Evolutionary conservation across 2,113 vertebrate species (phyloP).

Genomic region (Callopanchax toddi): DNA sequence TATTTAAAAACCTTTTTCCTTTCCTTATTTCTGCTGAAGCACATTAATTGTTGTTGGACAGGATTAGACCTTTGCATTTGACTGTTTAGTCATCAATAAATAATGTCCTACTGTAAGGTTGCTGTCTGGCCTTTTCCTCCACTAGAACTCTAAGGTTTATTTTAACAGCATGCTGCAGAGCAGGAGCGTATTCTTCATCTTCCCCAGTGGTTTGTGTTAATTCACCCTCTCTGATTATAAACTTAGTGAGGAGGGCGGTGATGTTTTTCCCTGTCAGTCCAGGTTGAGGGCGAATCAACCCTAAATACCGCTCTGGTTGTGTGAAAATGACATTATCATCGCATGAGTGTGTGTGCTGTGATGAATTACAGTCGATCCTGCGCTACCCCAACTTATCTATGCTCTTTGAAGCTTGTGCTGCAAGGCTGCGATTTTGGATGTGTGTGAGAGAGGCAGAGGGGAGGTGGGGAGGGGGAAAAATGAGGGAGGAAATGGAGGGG

Average conservation of each 20-base stretch:
- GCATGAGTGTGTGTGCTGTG: conserved; percentile 54
- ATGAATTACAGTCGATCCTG: conserved; percentile 59
- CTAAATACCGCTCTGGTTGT: conserved; percentile 34
- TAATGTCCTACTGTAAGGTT: conserved; percentile 6
- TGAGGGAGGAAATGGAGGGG: background rate
- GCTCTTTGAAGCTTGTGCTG: conserved; percentile 76
- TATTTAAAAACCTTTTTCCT: background rate
- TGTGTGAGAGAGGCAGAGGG: conserved; percentile 23
- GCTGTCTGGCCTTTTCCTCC: conserved; percentile 4
- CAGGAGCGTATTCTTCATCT: no score
- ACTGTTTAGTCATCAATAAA: conserved; percentile 24
- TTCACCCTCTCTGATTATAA: background rate
- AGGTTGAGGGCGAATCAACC: conserved; percentile 35
- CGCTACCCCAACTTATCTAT: conserved; percentile 70
- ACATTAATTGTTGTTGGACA: no score
- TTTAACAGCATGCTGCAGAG: no score
- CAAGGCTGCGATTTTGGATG: conserved; percentile 60
- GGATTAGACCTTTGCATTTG: background rate
- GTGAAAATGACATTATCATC: conserved; percentile 51
- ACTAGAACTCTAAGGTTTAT: no score
- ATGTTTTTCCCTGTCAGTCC: conserved; percentile 13
- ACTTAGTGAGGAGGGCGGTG: conserved; percentile 16
- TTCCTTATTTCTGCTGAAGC: background rate
- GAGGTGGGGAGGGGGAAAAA: conserved; percentile 11
- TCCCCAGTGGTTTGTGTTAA: background rate